Evolutionary conservation across 2,113 vertebrate species (phyloP), one percentile per base, ranked within the genome.

Genomic region (Scomber japonicus): DNA sequence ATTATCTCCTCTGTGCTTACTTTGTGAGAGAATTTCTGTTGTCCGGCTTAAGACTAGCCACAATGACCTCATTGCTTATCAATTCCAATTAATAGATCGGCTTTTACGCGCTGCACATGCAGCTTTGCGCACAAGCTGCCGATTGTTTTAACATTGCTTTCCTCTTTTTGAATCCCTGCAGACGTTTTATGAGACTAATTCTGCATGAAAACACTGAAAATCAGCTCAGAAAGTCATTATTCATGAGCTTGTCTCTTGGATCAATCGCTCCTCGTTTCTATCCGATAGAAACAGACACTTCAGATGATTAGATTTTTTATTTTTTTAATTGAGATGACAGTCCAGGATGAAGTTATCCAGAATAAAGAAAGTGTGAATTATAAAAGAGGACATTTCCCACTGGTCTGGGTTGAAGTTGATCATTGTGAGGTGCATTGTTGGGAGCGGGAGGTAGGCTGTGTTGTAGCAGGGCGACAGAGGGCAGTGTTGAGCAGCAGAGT

Each of bases 401-500:
- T 11, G 21, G 54, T 12, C 2, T 63, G 62, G 13, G 2, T 80
- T 68, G 12, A 57, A 62, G 35, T 66, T 77, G 53, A 76, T 75
- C 61, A 35, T 57, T 75, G 9, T 51, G 72, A 31, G 35, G 17
- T n/a, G 72, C 76, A 44, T 87, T 70, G 85, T 83, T 27, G 35
- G 60, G 21, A 65, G n/a, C 40, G 6, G 49, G 55, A 56, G 69
- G 9, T n/a, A 19, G 15, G 71, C 21, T 60, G 73, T 81, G 64
- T 24, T 4, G 17, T 40, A 0, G 21, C 17, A 11, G 57, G 16
- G n/a, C 94, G 55, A 89, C 81, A 95, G 95, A 89, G 94, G 94
- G 93, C 93, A 94, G 88, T 94, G 90, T 94, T 94, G 85, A 90
- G 94, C 91, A 74, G 86, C 82, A 3, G 72, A 82, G 62, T 44